Conservation (phyloP, 1,140 invertebrate genomes). For the Calephelis nemesis region DNA sequence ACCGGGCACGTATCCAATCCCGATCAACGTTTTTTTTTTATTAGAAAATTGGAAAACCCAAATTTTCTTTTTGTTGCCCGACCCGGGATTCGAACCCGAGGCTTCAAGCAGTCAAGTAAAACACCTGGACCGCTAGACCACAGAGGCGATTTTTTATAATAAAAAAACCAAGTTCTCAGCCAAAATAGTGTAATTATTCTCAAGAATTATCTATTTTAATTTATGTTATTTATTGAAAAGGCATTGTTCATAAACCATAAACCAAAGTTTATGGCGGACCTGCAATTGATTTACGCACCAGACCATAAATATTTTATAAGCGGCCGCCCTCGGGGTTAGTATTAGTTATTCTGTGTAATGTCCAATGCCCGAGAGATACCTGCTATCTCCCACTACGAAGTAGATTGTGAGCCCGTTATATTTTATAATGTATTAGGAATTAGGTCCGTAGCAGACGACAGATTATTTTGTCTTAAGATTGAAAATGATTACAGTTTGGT, state of each 20-base stretch:
- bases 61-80: too few relatives aligned
- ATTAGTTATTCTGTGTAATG: conserved; percentile 6
- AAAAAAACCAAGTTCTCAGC: neutral
- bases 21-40: too few relatives aligned
- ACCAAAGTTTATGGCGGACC: neutral
- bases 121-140: too few relatives aligned
- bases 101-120: too few relatives aligned
- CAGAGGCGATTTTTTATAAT: too few relatives aligned
- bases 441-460: neutral
- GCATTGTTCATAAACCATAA: conserved; percentile 7
- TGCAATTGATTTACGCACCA: conserved; percentile 8
- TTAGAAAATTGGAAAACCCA: too few relatives aligned
- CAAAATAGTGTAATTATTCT: neutral
- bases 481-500: neutral
- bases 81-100: too few relatives aligned
- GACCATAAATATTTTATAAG: conserved; percentile 8
- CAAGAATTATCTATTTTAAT: neutral
- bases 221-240: neutral
- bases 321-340: neutral
- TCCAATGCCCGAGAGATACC: neutral
- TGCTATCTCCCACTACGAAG: neutral
- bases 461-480: neutral
- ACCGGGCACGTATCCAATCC: too few relatives aligned
- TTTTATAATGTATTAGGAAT: neutral
- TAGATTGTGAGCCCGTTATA: conserved; percentile 2